Percentiles rank a stretch among this genome's conserved stretches.
Conservation (phyloP, 2,888 invertebrate species). For the Noctua janthe region DNA sequence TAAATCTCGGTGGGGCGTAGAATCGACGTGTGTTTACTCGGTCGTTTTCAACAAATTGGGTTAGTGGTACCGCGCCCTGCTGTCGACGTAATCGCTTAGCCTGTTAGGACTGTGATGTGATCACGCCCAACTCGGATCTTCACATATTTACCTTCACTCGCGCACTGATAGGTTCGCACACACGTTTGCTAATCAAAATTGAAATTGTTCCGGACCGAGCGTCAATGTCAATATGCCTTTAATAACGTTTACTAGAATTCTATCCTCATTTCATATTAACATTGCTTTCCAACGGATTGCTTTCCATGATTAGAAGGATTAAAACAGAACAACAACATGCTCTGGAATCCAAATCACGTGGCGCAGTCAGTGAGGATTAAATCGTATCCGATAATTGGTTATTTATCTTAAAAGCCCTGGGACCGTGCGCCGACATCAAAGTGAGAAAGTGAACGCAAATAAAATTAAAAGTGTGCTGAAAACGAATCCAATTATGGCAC, state of each 20-base stretch:
- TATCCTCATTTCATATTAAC: constrained; percentile 40
- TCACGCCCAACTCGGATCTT: constrained; percentile 81
- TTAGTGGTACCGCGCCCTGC: constrained; percentile 82
- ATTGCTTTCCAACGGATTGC: constrained; percentile 42
- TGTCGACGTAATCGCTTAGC: constrained; percentile 84
- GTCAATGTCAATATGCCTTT: constrained; percentile 57
- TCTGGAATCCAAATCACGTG: constrained; percentile 75
- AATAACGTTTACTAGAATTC: constrained; percentile 44
- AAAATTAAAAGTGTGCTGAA: constrained; percentile 86
- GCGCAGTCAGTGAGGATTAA: constrained; percentile 75
- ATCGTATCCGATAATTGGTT: constrained; percentile 86
- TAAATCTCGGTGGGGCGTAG: constrained; percentile 82
- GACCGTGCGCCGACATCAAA: constrained; percentile 83
- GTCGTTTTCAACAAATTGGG: constrained; percentile 87
- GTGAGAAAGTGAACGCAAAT: constrained; percentile 83
- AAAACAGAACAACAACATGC: constrained; percentile 66
- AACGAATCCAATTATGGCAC: constrained; percentile 87
- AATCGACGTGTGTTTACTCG: constrained; percentile 83
- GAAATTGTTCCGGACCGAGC: constrained; percentile 67
- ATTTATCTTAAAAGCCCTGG: constrained; percentile 85
- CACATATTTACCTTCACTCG: constrained; percentile 81
- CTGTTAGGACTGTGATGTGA: constrained; percentile 83
- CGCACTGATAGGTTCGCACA: constrained; percentile 73
- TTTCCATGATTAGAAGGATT: constrained; percentile 63
- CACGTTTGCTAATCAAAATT: constrained; percentile 75